These are phyloP conservation scores for Automeris io DNA, from an alignment of 2,888 invertebrate species.

Conservation along the genomic window DNA sequence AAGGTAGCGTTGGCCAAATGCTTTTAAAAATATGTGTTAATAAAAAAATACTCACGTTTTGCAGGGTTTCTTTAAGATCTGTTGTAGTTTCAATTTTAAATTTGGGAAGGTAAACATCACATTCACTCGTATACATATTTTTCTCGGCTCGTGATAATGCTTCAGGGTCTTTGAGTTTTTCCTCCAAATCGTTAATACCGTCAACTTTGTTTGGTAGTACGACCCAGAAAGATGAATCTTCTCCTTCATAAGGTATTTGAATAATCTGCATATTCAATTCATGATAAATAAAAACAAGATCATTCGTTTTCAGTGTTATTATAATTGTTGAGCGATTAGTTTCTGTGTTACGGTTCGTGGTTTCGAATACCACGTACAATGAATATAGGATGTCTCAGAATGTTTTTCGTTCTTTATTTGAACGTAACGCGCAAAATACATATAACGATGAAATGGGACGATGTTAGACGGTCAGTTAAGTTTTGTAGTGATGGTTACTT, in stretches of 20 bases:
- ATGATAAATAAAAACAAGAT: too few relatives aligned
- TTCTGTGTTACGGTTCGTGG: too few relatives aligned
- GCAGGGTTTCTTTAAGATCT: conserved; percentile 76
- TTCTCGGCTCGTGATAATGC: conserved; percentile 53
- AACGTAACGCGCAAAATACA: too few relatives aligned
- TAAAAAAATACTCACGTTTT: conserved; percentile 64
- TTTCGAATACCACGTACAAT: too few relatives aligned
- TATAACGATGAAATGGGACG: too few relatives aligned
- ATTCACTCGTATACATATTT: conserved; percentile 60
- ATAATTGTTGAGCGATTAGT: too few relatives aligned
- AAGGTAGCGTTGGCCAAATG: neutral
- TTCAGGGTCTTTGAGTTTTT: conserved; percentile 70
- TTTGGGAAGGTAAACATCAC: conserved; percentile 83
- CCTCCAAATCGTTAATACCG: conserved; percentile 79
- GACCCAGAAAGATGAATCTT: conserved; percentile 82
- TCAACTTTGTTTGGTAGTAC: conserved; percentile 82
- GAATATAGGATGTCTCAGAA: neutral
- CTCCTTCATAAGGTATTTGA: conserved; percentile 83
- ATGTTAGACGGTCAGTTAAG: too few relatives aligned
- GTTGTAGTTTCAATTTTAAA: conserved; percentile 87
- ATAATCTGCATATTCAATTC: conserved; percentile 80
- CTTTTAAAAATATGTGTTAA: neutral
- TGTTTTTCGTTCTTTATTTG: neutral
- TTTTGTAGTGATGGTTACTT: too few relatives aligned
- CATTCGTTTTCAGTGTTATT: too few relatives aligned